A percentile compares a stretch with the other conserved stretches of the same genome.
Evolutionary conservation across 2,888 invertebrate species (phyloP).

Genomic region (Pherbina coryleti): DNA sequence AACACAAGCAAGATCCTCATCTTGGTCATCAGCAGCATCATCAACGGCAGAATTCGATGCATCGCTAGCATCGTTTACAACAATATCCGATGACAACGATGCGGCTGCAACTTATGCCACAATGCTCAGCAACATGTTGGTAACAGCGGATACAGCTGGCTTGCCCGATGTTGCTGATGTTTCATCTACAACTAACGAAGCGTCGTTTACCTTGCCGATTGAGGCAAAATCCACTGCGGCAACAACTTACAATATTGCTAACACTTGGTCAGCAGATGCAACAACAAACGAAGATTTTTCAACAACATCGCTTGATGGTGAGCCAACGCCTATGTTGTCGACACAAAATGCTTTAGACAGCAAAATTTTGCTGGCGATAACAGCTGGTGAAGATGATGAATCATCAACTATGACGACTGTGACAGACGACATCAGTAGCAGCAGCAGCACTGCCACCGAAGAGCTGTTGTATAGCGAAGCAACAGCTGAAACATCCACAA

Average conservation of each 20-base stretch:
- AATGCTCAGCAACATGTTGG: neutral
- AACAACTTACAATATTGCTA: conserved; percentile 16
- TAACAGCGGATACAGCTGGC: neutral
- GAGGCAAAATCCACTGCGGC: conserved; percentile 39
- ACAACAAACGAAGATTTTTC: conserved; percentile 8
- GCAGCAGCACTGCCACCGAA: conserved; percentile 27
- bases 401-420: neutral
- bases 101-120: neutral
- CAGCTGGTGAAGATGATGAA: neutral
- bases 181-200: conserved; percentile 30
- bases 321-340: conserved; percentile 7
- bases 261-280: conserved; percentile 9
- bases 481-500: conserved; percentile 31
- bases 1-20: conserved; percentile 38
- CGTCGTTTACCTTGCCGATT: conserved; percentile 39
- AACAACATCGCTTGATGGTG: neutral
- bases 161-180: neutral
- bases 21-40: conserved; percentile 31
- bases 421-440: neutral
- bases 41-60: conserved; percentile 33
- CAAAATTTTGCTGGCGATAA: neutral
- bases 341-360: neutral
- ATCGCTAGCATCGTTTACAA: conserved; percentile 16
- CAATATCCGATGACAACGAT: conserved; percentile 35
- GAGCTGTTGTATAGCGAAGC: conserved; percentile 27